Base-by-base conservation (phyloP, 2,113 vertebrate species). In the Sprattus sprattus region DNA sequence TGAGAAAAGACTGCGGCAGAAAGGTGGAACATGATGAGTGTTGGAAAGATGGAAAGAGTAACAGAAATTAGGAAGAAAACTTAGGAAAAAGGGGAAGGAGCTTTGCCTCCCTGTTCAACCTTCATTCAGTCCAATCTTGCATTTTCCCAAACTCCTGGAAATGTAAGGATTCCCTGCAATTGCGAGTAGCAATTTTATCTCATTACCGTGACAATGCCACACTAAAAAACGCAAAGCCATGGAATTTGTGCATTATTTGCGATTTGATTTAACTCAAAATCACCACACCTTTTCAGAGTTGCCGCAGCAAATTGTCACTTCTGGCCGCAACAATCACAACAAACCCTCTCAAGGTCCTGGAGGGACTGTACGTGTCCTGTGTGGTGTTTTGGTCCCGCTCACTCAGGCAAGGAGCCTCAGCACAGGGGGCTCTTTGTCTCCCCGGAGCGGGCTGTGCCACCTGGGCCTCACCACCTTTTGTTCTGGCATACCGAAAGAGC, bases 371-470 rank as follows among this genome's bases (percentile, higher is more conserved):
- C 9, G 64, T 67, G n/a, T n/a, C 32, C 2, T 78, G 28, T 32
- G 71, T 78, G 71, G 28, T 39, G 64, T 10, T 28, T 9, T 91
- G 90, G 88, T 89, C 88, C 46, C 9, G 86, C 83, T 84, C 82
- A 82, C 89, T 92, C 84, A 71, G 88, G 89, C 89, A 91, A 88
- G 89, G 87, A 92, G 88, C 84, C 18, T 71, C n/a, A 4, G 16
- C 85, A 94, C 91, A 94, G 91, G 86, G 83, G 84, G 80, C 47
- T 88, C 92, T 94, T 94, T 94, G 93, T 94, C 89, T 49, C 67
- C 64, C 86, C 87, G 81, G 71, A 39, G 13, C 10, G 28, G 85
- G 89, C 87, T 85, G 84, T 87, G 87, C 87, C 84, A 92, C 91
- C 91, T 93, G 92, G 90, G 86, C 85, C 81, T 82, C 25, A 44